Evolutionary conservation across 2,113 vertebrate species (phyloP), one percentile per base, ranked within the genome.

Genomic region (Cheirogaleus medius): DNA sequence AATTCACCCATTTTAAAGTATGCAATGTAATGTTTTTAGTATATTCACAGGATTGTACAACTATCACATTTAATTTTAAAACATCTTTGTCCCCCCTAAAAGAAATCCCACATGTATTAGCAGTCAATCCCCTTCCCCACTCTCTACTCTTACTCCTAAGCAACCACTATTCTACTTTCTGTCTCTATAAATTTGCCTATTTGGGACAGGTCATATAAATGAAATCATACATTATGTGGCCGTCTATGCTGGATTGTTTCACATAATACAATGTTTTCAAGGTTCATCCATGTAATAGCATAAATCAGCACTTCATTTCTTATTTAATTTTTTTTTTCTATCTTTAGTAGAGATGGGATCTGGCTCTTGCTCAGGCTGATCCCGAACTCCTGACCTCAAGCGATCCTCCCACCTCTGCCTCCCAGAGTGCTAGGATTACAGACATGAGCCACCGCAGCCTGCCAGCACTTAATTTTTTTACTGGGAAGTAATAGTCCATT

Each of bases 21-120:
- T 64, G 71, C 49, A 49, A 47, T 73, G 39, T 7, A 1, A 42
- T 47, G 25, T 60, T n/a, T 63, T 39, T 71, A 17, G n/a, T 29
- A 23, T 95, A 81, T 52, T 87, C 54, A 32, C 27, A 44, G 25
- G 32, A 34, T 49, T 49, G 52, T 49, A 10, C 34, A 68, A 58
- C 23, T 47, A 25, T 89, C 39, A 77, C 39, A 63, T 47, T 37
- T 86, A 80, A 80, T 80, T 90, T 90, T 37, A 85, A 47, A 73
- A 54, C 37, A 56, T 17, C 60, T 87, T 60, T 82, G 42, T 87
- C 12, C 25, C 42, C 42, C 34, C 27, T 71, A 14, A 63, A 91
- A 90, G 69, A 85, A 85, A 23, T n/a, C 29, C 47, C 82, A 23
- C 9, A 60, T 74, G 14, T 25, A 49, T 71, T 87, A 23, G 69